phyloP scores from a whole-genome alignment of 2,888 invertebrate species.

The Drosophila meridionalis region DNA sequence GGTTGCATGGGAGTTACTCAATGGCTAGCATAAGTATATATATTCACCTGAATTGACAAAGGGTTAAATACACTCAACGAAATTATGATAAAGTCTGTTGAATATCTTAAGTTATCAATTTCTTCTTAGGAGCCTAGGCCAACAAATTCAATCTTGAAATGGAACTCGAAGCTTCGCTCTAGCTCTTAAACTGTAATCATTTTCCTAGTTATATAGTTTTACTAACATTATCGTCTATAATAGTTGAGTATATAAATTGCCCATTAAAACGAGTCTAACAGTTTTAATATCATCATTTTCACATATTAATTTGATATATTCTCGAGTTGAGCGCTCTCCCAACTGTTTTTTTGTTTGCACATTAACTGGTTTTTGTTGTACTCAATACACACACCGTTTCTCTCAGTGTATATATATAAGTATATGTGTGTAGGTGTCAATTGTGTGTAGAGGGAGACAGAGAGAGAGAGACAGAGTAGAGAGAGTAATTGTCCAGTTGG shows the following conservation, averaged over 20 bases:
- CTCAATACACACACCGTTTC: not conserved
- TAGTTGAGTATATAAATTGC: not conserved
- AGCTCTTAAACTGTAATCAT: not conserved
- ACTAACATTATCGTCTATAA: no score
- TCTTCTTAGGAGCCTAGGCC: not conserved
- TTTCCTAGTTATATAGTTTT: no score
- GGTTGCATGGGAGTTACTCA: constrained; percentile 6
- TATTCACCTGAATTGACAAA: not conserved
- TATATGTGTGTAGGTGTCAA: not conserved
- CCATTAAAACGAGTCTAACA: not conserved
- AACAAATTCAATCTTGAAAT: not conserved
- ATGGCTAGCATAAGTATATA: not conserved
- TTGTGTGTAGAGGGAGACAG: not conserved
- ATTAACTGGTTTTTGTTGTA: constrained; percentile 4
- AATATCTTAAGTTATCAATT: not conserved
- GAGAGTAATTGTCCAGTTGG: constrained; percentile 2
- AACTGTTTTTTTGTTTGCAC: not conserved
- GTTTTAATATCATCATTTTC: not conserved
- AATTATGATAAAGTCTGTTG: not conserved
- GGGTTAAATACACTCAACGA: constrained; percentile 2
- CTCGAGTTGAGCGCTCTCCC: not conserved
- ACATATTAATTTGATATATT: not conserved
- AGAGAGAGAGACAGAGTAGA: not conserved
- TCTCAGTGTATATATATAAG: not conserved
- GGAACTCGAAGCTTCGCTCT: no score